Evolutionary conservation across 2,113 vertebrate species (phyloP), one percentile per base, ranked within the genome.

Genomic region (Poecile atricapillus): DNA sequence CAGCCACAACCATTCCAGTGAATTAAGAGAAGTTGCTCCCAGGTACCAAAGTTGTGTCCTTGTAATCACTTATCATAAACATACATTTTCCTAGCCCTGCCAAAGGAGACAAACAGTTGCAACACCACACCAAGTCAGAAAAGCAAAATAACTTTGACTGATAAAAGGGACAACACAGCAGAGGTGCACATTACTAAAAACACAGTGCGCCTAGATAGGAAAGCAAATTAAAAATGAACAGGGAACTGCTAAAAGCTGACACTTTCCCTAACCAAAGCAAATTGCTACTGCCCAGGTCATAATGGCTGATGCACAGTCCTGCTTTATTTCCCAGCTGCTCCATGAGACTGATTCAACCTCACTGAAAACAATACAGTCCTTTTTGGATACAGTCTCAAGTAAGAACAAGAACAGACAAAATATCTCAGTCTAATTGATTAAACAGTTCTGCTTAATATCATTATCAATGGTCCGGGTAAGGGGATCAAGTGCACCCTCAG

Each of bases 151-250:
- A 90, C 58, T 94, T 92, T 65, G 81, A 91, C 79, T 91, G 91
- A 88, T 27, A 64, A 49, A 31, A 90, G 50, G 46, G 65, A 62
- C 4, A 15, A 49, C n/a, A 44, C 7, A 83, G 65, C 53, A 73
- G 50, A 87, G 55, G 39, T 5, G 13, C 55, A 64, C 20, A 7
- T 84, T 68, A 64, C 9, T 39, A 55, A 62, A 94, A 9, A 5
- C 0, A 16, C 24, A 25, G 50, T 31, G 28, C 3, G 13, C 30
- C 58, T 59, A 35, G 33, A 60, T 10, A 24, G 24, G n/a, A 73
- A 97, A 85, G 44, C 63, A 91, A 92, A 92, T 82, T 63, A 89
- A 83, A 93, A 96, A 93, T 64, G 23, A 93, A 43, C n/a, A 33
- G 59, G 76, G 68, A 89, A 64, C 33, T 19, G 15, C 83, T 83